Conservation (phyloP, 1,140 invertebrate genomes). For the Phocides pigmalion region DNA sequence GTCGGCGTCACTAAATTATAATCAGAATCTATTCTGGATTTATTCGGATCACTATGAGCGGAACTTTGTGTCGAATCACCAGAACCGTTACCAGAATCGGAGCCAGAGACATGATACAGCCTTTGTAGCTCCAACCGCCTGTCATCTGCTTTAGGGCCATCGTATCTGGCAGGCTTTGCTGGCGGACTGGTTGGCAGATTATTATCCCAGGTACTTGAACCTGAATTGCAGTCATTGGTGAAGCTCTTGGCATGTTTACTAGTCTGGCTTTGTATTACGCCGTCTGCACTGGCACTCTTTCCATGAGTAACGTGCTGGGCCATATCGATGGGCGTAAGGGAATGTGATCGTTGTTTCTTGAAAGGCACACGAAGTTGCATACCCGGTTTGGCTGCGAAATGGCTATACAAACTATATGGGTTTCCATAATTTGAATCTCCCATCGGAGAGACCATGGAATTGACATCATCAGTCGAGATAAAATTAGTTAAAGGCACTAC, state of each 20-base stretch:
- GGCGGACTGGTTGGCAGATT: slow-evolving; percentile 75
- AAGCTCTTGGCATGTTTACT: slow-evolving; percentile 66
- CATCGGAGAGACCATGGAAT: slow-evolving; percentile 56
- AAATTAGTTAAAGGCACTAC: slow-evolving; percentile 75
- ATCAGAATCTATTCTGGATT: slow-evolving; percentile 83
- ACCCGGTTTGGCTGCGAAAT: slow-evolving; percentile 82
- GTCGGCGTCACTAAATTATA: slow-evolving; percentile 84
- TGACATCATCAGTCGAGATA: slow-evolving; percentile 60
- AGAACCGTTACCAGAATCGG: slow-evolving; percentile 94
- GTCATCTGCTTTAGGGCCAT: slow-evolving; percentile 71
- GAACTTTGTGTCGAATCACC: slow-evolving; percentile 91
- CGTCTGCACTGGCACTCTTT: slow-evolving; percentile 86
- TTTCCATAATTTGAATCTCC: slow-evolving; percentile 66
- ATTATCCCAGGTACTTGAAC: slow-evolving; percentile 71
- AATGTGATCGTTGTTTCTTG: slow-evolving; percentile 88
- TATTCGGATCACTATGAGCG: slow-evolving; percentile 85
- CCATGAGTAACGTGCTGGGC: slow-evolving; percentile 75
- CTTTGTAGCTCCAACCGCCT: slow-evolving; percentile 81
- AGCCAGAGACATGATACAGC: slow-evolving; percentile 91
- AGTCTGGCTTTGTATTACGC: slow-evolving; percentile 83
- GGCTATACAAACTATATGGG: slow-evolving; percentile 80
- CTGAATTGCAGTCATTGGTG: slow-evolving; percentile 59
- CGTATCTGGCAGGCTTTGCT: slow-evolving; percentile 77
- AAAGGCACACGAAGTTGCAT: slow-evolving; percentile 86
- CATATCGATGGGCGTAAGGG: slow-evolving; percentile 85